Evolutionary conservation across 1,140 invertebrate species (phyloP).

Genomic region (Drosophila orena): DNA sequence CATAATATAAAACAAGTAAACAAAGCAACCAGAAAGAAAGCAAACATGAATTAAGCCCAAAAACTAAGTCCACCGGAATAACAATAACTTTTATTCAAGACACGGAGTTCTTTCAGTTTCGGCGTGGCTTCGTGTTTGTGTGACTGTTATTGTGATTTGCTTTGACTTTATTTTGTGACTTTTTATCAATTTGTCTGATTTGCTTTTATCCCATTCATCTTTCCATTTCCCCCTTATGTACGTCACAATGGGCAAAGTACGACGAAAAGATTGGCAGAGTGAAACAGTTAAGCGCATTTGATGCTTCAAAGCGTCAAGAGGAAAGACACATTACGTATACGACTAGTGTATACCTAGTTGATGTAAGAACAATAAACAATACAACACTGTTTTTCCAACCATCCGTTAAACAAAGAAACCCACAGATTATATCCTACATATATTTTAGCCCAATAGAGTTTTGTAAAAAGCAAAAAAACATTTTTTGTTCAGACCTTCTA

Average conservation of each 20-base stretch:
- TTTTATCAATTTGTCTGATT: slow-evolving; percentile 56
- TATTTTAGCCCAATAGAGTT: too few species aligned
- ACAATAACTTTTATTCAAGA: slow-evolving; percentile 18
- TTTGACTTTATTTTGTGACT: slow-evolving; percentile 56
- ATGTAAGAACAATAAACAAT: background rate
- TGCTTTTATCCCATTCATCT: slow-evolving; percentile 15
- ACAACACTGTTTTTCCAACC: too few species aligned
- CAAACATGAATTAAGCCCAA: slow-evolving; percentile 16
- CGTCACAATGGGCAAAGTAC: slow-evolving; percentile 8
- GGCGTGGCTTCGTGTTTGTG: slow-evolving; percentile 17
- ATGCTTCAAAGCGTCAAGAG: slow-evolving; percentile 25
- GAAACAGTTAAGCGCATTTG: slow-evolving; percentile 64
- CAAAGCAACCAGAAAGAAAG: slow-evolving; percentile 11
- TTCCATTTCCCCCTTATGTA: slow-evolving; percentile 10
- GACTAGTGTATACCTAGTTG: slow-evolving; percentile 2
- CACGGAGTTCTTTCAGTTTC: slow-evolving; percentile 16
- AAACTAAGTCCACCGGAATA: slow-evolving; percentile 19
- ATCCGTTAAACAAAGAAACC: too few species aligned
- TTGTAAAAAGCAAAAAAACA: too few species aligned
- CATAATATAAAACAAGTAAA: slow-evolving; percentile 8
- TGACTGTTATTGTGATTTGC: slow-evolving; percentile 27
- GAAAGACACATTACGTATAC: background rate
- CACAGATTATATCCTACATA: too few species aligned
- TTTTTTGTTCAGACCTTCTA: too few species aligned
- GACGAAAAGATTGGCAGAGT: slow-evolving; percentile 3